Percentiles rank a stretch among this genome's conserved stretches.
Conservation (phyloP, 2,888 invertebrate genomes). For the Calameuta pallipes region DNA sequence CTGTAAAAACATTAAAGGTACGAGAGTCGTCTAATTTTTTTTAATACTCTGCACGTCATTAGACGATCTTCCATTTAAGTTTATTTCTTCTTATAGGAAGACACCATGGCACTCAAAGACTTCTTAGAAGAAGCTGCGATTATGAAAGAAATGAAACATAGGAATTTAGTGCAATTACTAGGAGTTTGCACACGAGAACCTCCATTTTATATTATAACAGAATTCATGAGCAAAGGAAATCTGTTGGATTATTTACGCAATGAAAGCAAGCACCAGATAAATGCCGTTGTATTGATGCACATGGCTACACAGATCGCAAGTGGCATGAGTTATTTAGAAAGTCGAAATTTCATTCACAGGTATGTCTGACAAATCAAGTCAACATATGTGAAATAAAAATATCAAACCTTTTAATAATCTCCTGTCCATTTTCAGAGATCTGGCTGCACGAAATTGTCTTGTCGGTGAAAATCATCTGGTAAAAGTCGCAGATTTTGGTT, state of each 20-base stretch:
- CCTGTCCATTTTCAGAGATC: constrained; percentile 74
- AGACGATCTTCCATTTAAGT: background rate
- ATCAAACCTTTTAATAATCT: background rate
- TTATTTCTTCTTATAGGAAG: constrained; percentile 73
- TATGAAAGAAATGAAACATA: constrained; percentile 99
- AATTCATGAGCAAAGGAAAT: constrained; percentile 99
- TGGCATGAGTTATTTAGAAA: constrained; percentile 98
- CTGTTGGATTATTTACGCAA: constrained; percentile 94
- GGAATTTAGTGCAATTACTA: constrained; percentile 96
- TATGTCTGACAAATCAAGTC: constrained; percentile 42
- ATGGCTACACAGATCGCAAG: constrained; percentile 99
- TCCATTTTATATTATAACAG: constrained; percentile 99
- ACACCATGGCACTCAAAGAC: constrained; percentile 99
- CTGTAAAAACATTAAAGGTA: constrained; percentile 96
- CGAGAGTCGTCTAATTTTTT: background rate
- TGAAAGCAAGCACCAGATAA: constrained; percentile 86
- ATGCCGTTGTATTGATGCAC: constrained; percentile 96
- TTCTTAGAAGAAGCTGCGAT: constrained; percentile 99
- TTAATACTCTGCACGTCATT: background rate
- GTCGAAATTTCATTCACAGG: constrained; percentile 94
- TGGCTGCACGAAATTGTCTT: constrained; percentile 98
- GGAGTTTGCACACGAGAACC: constrained; percentile 99
- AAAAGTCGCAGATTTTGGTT: constrained; percentile 98
- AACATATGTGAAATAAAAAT: background rate
- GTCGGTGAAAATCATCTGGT: constrained; percentile 98